Evolutionary conservation across 1,140 invertebrate species (phyloP).

Genomic region (Neodiprion pinetum): DNA sequence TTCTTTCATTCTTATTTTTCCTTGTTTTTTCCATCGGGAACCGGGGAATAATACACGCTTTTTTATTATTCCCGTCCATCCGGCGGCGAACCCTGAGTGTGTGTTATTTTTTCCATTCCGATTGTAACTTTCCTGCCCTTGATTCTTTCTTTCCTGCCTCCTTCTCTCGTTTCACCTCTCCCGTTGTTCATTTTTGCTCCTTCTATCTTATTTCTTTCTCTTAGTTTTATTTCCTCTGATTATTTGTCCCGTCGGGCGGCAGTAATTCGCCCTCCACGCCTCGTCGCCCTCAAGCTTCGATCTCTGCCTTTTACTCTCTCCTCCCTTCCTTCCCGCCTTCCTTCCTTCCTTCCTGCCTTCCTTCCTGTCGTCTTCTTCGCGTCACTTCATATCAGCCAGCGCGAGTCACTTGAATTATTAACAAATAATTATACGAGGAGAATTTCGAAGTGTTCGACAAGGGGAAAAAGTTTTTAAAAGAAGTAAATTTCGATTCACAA

Average conservation of each 20-base stretch:
- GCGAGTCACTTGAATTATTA: too few species aligned
- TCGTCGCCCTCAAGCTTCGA: background rate
- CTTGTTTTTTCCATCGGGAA: too few species aligned
- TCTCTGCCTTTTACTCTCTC: background rate
- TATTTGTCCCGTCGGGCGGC: background rate
- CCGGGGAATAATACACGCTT: too few species aligned
- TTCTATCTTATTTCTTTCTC: background rate
- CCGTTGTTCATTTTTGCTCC: background rate
- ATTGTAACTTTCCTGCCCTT: background rate
- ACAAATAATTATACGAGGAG: too few species aligned
- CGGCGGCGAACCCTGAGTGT: background rate
- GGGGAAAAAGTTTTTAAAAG: too few species aligned
- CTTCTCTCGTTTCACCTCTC: background rate
- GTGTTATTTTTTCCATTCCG: background rate
- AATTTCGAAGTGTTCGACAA: too few species aligned
- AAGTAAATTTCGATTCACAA: too few species aligned
- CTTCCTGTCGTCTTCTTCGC: too few species aligned
- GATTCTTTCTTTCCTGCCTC: too few species aligned
- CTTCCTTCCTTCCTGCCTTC: background rate
- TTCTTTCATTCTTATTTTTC: too few species aligned
- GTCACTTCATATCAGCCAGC: too few species aligned
- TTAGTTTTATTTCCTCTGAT: background rate
- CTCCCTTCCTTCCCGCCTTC: background rate
- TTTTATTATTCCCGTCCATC: too few species aligned
- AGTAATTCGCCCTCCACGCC: background rate